These are phyloP conservation scores for Rhegmatorhina hoffmannsi DNA, from an alignment of 2,113 vertebrate species.

Conservation along the genomic window DNA sequence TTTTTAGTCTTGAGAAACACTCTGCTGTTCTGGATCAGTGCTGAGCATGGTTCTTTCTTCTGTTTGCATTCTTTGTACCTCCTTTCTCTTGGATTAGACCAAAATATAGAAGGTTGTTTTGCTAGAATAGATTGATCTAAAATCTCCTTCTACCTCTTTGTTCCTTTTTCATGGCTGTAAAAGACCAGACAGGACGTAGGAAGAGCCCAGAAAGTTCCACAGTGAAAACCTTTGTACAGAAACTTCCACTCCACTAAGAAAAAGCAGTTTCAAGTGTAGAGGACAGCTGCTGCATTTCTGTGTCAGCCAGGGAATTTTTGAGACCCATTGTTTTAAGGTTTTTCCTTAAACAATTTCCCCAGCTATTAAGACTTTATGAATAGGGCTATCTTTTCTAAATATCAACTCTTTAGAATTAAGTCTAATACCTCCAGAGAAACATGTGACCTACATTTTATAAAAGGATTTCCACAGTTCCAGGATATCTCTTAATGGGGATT, in stretches of 20 bases:
- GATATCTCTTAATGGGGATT: not conserved
- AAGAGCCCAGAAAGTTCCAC: not conserved
- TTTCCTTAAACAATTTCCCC: not conserved
- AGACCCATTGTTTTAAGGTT: not conserved
- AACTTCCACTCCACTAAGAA: not conserved
- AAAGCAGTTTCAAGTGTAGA: not conserved
- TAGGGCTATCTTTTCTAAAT: not conserved
- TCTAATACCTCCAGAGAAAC: not conserved
- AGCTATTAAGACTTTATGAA: not conserved
- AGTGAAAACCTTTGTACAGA: not conserved
- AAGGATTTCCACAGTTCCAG: not conserved
- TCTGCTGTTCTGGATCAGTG: not conserved
- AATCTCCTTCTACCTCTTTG: not conserved
- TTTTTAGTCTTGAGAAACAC: not conserved
- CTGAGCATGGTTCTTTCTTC: not conserved
- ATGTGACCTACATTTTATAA: not conserved
- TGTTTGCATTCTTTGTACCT: not conserved
- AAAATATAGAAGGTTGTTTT: not conserved
- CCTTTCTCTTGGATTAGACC: not conserved
- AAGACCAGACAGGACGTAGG: not conserved
- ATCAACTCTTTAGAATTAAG: not conserved
- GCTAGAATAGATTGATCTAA: not conserved
- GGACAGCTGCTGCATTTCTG: not conserved
- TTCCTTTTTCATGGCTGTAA: not conserved
- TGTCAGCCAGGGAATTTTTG: not conserved